Evolutionary conservation across 2,113 vertebrate species (phyloP).

Genomic region (Indri indri): DNA sequence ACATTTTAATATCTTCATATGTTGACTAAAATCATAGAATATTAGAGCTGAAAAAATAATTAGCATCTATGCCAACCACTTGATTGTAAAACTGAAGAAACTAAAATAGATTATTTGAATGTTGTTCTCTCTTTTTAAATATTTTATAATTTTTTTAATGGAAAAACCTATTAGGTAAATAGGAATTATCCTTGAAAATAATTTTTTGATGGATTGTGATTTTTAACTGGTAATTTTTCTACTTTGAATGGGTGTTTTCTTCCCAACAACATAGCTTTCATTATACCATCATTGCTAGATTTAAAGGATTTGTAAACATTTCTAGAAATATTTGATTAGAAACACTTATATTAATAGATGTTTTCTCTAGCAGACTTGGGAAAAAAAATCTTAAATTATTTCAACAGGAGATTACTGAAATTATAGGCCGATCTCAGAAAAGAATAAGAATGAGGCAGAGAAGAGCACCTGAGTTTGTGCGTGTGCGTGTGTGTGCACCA

Average conservation of each 20-base stretch:
- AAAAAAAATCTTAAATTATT: background rate
- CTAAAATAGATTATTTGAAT: conserved; percentile 38
- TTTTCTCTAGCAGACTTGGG: conserved; percentile 19
- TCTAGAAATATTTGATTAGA: conserved; percentile 26
- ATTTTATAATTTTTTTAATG: conserved; percentile 61
- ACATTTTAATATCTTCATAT: conserved; percentile 29
- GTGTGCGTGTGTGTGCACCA: background rate
- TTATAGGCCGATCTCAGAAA: conserved; percentile 4
- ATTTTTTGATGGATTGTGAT: conserved; percentile 53
- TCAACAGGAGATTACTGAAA: background rate
- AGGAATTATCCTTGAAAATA: conserved; percentile 51
- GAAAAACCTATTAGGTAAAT: conserved; percentile 27
- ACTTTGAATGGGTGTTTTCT: conserved; percentile 28
- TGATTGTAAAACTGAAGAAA: conserved; percentile 34
- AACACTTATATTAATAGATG: background rate
- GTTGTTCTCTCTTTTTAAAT: conserved; percentile 30
- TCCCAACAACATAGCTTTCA: background rate
- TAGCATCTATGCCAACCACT: background rate
- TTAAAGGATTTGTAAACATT: conserved; percentile 15
- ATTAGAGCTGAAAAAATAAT: background rate
- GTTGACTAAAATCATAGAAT: conserved; percentile 24
- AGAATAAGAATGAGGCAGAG: background rate
- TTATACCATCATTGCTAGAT: background rate
- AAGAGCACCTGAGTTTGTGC: background rate
- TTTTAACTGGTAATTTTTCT: conserved; percentile 61